These are phyloP conservation scores for Porites rus DNA, from an alignment of 92 coral and sea anemone species.

Conservation along the genomic window DNA sequence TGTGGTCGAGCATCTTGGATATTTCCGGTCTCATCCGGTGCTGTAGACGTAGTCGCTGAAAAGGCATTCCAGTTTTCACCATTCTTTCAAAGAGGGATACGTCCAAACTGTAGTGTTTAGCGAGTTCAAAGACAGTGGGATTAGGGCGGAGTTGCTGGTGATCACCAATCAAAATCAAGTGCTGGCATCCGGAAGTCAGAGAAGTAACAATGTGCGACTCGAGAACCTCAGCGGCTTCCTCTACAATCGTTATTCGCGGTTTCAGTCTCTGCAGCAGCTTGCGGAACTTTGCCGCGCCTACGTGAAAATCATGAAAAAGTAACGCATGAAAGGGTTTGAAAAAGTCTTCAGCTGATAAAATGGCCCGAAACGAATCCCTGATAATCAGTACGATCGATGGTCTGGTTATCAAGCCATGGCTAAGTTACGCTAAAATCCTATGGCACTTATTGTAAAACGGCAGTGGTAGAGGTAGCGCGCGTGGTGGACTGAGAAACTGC, in stretches of 20 bases:
- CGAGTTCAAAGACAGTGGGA: slow-evolving; percentile 82
- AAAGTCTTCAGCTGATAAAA: too few relatives aligned
- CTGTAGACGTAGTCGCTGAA: slow-evolving; percentile 74
- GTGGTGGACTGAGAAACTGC: too few relatives aligned
- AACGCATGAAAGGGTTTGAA: neutral
- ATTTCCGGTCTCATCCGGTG: slow-evolving; percentile 99
- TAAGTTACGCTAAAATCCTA: slow-evolving; percentile 35
- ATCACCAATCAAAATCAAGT: slow-evolving; percentile 94
- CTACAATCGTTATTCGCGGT: slow-evolving; percentile 89
- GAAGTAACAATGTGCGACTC: slow-evolving; percentile 93
- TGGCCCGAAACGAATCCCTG: too few relatives aligned
- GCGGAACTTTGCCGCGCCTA: slow-evolving; percentile 93
- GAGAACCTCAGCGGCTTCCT: slow-evolving; percentile 94
- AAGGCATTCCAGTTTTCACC: slow-evolving; percentile 86
- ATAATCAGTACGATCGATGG: too few relatives aligned
- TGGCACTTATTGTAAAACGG: too few relatives aligned
- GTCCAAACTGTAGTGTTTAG: slow-evolving; percentile 77
- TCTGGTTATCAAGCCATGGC: neutral
- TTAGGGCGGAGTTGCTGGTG: slow-evolving; percentile 94
- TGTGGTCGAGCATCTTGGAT: slow-evolving; percentile 80
- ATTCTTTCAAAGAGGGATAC: slow-evolving; percentile 90
- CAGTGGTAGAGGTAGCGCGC: too few relatives aligned
- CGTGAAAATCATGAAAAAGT: neutral
- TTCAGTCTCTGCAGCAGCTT: slow-evolving; percentile 62
- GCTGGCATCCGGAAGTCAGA: slow-evolving; percentile 87